These are phyloP conservation scores for Sceloporus undulatus DNA, from an alignment of 2,113 vertebrate genomes.

Conservation along the genomic window DNA sequence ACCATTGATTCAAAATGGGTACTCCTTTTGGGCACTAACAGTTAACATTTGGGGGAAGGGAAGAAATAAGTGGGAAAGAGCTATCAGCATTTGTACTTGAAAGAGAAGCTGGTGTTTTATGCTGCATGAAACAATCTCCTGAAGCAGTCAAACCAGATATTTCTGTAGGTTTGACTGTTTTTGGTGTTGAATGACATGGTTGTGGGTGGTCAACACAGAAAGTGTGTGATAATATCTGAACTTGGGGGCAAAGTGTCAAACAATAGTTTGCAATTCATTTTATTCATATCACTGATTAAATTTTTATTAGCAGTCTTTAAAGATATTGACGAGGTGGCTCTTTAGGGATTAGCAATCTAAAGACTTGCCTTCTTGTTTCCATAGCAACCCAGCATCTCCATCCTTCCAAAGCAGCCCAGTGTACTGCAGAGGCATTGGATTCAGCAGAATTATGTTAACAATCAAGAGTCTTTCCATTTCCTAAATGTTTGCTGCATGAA, in stretches of 20 bases:
- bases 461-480: slow-evolving; percentile 39
- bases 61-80: background rate
- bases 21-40: slow-evolving; percentile 59
- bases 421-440: slow-evolving; percentile 63
- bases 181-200: slow-evolving; percentile 17
- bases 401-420: slow-evolving; percentile 71
- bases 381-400: slow-evolving; percentile 76
- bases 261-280: slow-evolving; percentile 54
- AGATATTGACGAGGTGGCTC: slow-evolving; percentile 61
- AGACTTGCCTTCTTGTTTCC: slow-evolving; percentile 76
- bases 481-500: slow-evolving; percentile 9
- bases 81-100: slow-evolving; percentile 11
- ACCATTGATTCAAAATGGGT: slow-evolving; percentile 31
- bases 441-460: slow-evolving; percentile 62
- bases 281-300: slow-evolving; percentile 57
- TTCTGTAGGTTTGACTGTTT: slow-evolving; percentile 18
- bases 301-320: slow-evolving; percentile 68
- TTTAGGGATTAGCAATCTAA: slow-evolving; percentile 71
- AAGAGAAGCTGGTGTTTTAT: slow-evolving; percentile 41
- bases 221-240: slow-evolving; percentile 48
- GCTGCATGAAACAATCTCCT: slow-evolving; percentile 40
- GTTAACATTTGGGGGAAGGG: slow-evolving; percentile 41
- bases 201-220: slow-evolving; percentile 44
- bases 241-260: slow-evolving; percentile 49
- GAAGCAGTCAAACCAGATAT: slow-evolving; percentile 43